A percentile compares a stretch with the other conserved stretches of the same genome.
These are phyloP conservation scores for Spea multiplicata DNA, from an alignment of 2,113 vertebrate genomes.

Conservation along the genomic window DNA sequence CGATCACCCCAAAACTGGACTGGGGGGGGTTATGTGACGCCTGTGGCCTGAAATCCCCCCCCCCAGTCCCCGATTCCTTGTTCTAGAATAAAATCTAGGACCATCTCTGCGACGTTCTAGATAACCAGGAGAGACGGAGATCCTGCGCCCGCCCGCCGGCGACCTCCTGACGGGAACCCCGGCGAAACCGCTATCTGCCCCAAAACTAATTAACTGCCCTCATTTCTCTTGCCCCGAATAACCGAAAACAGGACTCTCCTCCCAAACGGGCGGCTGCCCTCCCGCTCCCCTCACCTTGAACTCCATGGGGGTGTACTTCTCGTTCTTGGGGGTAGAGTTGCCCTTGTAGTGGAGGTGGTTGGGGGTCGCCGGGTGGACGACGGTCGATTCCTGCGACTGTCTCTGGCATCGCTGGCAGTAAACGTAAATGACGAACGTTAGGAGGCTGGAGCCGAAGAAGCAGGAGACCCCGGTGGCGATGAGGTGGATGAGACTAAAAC, in stretches of 20 bases:
- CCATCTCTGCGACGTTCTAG: too few species aligned
- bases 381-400: constrained; percentile 91
- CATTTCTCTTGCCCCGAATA: background rate
- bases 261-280: background rate
- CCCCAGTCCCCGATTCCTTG: too few species aligned
- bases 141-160: too few species aligned
- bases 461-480: constrained; percentile 93
- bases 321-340: constrained; percentile 94
- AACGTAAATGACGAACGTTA: constrained; percentile 90
- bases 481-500: constrained; percentile 90
- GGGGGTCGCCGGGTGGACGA: constrained; percentile 94
- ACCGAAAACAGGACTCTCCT: constrained; percentile 11
- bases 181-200: constrained; percentile 45
- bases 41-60: too few species aligned
- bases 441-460: constrained; percentile 90
- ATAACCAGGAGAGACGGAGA: too few species aligned
- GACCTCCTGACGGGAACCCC: too few species aligned
- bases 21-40: too few species aligned
- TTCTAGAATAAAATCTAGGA: too few species aligned
- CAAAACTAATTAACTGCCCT: constrained; percentile 12
- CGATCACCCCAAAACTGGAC: too few species aligned
- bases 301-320: constrained; percentile 98
- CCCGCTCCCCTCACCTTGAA: constrained; percentile 80
- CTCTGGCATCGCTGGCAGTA: constrained; percentile 92
- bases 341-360: constrained; percentile 98